Percentiles rank a stretch among this genome's conserved stretches.
Conservation (phyloP, 2,888 invertebrate species). For the Nomada flava region DNA sequence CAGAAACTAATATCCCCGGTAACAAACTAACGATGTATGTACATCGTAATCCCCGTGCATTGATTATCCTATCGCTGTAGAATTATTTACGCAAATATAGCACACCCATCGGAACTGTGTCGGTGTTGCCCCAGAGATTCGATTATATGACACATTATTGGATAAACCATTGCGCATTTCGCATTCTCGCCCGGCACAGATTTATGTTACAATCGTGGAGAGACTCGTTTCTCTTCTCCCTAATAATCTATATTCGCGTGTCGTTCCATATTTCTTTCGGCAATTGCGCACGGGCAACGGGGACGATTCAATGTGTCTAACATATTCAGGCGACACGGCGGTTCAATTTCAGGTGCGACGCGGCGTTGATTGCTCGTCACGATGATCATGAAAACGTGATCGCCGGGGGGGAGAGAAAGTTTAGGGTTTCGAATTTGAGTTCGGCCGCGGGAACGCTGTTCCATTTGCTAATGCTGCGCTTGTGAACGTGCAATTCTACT, state of each 20-base stretch:
- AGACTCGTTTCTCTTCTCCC: background rate
- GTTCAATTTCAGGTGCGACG: background rate
- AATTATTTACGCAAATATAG: conserved; percentile 61
- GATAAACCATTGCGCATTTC: conserved; percentile 34
- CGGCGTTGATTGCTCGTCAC: conserved; percentile 9
- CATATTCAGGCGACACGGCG: background rate
- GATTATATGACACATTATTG: conserved; percentile 46
- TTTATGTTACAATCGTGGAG: background rate
- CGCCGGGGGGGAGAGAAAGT: background rate
- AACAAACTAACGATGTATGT: conserved; percentile 55
- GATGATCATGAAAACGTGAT: conserved; percentile 8
- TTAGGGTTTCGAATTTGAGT: background rate
- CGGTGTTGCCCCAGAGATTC: conserved; percentile 37
- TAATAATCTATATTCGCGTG: too few relatives aligned
- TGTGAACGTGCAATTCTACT: background rate
- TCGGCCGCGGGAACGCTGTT: background rate
- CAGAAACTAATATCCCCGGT: conserved; percentile 49
- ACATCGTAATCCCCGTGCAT: conserved; percentile 47
- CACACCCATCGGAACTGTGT: conserved; percentile 21
- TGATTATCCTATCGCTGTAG: conserved; percentile 54
- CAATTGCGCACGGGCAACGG: too few relatives aligned
- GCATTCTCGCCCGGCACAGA: conserved; percentile 18
- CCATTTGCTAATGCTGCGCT: background rate
- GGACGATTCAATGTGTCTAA: background rate
- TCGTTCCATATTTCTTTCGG: background rate